Percentiles rank a stretch among this genome's conserved stretches.
phyloP scores from a whole-genome alignment of 2,797 vertebrate species.

The Oreochromis mossambicus region DNA sequence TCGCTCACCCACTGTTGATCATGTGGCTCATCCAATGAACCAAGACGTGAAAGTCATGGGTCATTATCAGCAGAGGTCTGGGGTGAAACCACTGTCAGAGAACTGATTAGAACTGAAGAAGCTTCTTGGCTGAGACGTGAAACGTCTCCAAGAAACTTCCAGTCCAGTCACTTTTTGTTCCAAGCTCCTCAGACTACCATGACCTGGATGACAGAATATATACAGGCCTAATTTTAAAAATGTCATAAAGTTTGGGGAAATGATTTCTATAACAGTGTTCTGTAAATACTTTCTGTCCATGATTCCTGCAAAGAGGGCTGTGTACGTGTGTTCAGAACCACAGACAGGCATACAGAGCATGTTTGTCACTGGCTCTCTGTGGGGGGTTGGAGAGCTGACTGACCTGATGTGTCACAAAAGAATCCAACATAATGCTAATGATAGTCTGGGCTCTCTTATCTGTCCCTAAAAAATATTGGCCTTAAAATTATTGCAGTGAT shows the following conservation, averaged over 20 bases:
- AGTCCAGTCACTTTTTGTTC: neutral
- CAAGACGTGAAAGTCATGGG: neutral
- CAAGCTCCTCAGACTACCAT: neutral
- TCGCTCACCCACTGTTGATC: neutral
- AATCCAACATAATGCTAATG: neutral
- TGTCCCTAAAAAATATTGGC: rapidly evolving
- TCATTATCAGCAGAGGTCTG: rapidly evolving
- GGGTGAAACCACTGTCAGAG: neutral
- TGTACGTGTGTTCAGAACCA: neutral
- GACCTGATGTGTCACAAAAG: too few relatives aligned
- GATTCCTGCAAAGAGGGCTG: neutral
- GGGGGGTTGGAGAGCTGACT: too few relatives aligned
- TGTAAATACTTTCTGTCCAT: neutral
- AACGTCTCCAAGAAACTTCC: neutral
- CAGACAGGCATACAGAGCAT: neutral
- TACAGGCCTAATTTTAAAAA: neutral
- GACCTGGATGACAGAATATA: neutral
- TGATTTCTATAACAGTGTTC: neutral
- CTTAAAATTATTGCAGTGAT: neutral
- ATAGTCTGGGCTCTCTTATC: neutral
- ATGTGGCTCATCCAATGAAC: neutral
- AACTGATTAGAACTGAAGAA: neutral
- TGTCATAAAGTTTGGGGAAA: neutral
- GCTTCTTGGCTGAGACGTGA: neutral
- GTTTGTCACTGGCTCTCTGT: neutral